phyloP scores from a whole-genome alignment of 2,888 invertebrate species.

The Hemistola chrysoprasaria region DNA sequence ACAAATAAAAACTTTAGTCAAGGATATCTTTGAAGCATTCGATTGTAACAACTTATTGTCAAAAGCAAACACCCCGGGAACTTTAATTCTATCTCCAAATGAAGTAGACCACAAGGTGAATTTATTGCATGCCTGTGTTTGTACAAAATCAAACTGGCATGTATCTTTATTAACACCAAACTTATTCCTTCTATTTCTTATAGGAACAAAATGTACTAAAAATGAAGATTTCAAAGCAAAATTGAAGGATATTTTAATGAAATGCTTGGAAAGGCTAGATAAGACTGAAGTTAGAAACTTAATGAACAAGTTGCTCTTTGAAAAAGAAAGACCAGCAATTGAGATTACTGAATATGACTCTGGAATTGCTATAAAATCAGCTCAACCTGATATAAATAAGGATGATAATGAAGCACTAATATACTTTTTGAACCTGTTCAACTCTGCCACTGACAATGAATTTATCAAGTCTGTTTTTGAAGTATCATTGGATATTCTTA shows the following conservation, averaged over 20 bases:
- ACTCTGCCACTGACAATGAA: slow-evolving; percentile 37
- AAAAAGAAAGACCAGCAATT: slow-evolving; percentile 32
- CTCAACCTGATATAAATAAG: slow-evolving; percentile 29
- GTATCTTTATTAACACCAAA: slow-evolving; percentile 56
- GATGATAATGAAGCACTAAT: slow-evolving; percentile 45
- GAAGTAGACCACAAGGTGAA: slow-evolving; percentile 63
- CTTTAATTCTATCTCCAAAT: slow-evolving; percentile 55
- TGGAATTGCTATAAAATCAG: slow-evolving; percentile 60
- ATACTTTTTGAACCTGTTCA: slow-evolving; percentile 56
- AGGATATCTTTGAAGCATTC: slow-evolving; percentile 52
- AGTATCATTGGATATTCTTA: slow-evolving; percentile 50
- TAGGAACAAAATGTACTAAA: slow-evolving; percentile 59
- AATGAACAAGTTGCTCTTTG: slow-evolving; percentile 52
- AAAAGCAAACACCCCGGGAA: slow-evolving; percentile 52
- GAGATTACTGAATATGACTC: slow-evolving; percentile 61
- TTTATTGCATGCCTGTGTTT: slow-evolving; percentile 58
- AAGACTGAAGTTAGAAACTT: slow-evolving; percentile 37
- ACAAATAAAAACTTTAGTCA: slow-evolving; percentile 47
- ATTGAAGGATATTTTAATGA: slow-evolving; percentile 58
- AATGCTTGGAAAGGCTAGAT: slow-evolving; percentile 49
- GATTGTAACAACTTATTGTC: slow-evolving; percentile 41
- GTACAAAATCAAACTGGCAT: slow-evolving; percentile 55
- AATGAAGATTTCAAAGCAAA: slow-evolving; percentile 52
- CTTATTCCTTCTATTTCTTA: slow-evolving; percentile 64
- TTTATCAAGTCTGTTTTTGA: slow-evolving; percentile 55